These are phyloP conservation scores for Diaperis boleti DNA, from an alignment of 2,888 invertebrate species.

Conservation along the genomic window DNA sequence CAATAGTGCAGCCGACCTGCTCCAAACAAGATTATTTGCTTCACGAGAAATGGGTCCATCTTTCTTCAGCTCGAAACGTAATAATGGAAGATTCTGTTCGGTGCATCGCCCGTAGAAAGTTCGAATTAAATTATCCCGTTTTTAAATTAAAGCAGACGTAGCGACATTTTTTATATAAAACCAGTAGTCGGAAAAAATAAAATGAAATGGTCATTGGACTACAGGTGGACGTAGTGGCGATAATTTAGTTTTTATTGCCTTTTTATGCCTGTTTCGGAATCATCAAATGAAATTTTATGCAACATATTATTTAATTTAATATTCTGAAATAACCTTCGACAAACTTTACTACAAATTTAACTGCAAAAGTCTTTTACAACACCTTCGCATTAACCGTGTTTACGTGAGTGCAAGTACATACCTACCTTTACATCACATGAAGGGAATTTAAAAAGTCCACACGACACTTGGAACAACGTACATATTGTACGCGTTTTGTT, in stretches of 20 bases:
- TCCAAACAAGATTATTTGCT: constrained; percentile 26
- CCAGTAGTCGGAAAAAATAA: constrained; percentile 65
- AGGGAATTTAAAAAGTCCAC: neutral
- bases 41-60: constrained; percentile 23
- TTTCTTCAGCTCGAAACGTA: constrained; percentile 12
- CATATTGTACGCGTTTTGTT: neutral
- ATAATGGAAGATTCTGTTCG: constrained; percentile 3
- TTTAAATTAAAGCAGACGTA: constrained; percentile 65
- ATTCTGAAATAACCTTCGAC: constrained; percentile 22
- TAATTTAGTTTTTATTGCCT: constrained; percentile 56
- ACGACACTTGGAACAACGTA: neutral
- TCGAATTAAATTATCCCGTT: constrained; percentile 55
- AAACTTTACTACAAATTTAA: constrained; percentile 21
- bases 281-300: constrained; percentile 52
- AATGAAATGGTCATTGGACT: constrained; percentile 48
- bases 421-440: neutral
- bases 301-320: constrained; percentile 40
- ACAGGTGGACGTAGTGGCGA: constrained; percentile 55
- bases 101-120: neutral
- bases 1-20: constrained; percentile 37
- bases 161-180: constrained; percentile 65
- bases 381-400: constrained; percentile 1
- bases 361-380: neutral
- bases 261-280: constrained; percentile 57
- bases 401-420: neutral